A percentile compares a stretch with the other conserved stretches of the same genome.
Evolutionary conservation across 1,140 invertebrate genomes (phyloP).

Genomic region (Trichonephila clavata): DNA sequence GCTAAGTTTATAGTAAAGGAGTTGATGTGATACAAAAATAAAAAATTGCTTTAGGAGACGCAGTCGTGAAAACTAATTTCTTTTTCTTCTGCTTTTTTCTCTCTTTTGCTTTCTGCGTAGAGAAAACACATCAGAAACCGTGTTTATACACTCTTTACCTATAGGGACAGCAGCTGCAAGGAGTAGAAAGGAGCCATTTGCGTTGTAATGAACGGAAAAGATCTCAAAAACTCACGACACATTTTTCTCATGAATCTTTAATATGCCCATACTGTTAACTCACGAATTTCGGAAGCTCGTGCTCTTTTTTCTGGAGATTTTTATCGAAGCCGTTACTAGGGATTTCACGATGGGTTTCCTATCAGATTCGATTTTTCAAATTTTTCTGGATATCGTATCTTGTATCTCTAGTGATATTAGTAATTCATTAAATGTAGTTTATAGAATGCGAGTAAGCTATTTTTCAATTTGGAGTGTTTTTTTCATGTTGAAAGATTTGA

Average conservation of each 20-base stretch:
- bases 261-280: conserved; percentile 29
- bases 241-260: conserved; percentile 35
- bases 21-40: neutral
- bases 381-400: neutral
- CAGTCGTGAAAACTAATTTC: conserved; percentile 12
- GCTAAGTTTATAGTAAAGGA: neutral
- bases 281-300: conserved; percentile 15
- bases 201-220: conserved; percentile 9
- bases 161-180: neutral
- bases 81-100: neutral
- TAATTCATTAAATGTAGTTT: conserved; percentile 22
- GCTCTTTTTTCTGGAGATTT: neutral
- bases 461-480: neutral
- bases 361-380: conserved; percentile 27
- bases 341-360: neutral
- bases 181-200: neutral
- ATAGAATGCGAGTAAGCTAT: neutral
- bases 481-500: no score
- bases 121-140: neutral
- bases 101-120: neutral
- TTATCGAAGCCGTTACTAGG: neutral
- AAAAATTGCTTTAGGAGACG: neutral
- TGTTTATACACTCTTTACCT: neutral
- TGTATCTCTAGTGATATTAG: neutral
- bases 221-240: neutral